phyloP scores from a whole-genome alignment of 2,113 vertebrate genomes.

The Rousettus leschenaultii region DNA sequence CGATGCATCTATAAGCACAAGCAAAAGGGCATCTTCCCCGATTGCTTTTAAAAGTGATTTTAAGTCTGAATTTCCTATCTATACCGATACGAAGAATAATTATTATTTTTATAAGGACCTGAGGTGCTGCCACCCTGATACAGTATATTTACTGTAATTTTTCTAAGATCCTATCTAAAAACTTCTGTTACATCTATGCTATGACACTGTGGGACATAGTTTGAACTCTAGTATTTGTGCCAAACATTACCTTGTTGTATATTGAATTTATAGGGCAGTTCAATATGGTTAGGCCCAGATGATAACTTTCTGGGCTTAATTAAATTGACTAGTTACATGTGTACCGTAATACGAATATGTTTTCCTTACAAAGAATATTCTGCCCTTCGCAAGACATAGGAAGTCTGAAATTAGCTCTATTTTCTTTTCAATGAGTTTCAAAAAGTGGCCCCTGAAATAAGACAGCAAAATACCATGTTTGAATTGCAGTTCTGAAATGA shows the following conservation, averaged over 20 bases:
- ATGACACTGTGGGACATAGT: neutral
- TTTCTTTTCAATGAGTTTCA: neutral
- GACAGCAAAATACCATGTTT: neutral
- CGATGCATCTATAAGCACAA: neutral
- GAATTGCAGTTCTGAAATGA: neutral
- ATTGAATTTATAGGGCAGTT: constrained; percentile 49
- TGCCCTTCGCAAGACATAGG: neutral
- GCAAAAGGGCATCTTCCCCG: neutral
- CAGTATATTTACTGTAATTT: neutral
- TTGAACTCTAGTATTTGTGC: constrained; percentile 31
- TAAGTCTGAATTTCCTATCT: neutral
- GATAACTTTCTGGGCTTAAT: constrained; percentile 43
- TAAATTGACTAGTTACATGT: constrained; percentile 8
- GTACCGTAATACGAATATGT: constrained; percentile 33
- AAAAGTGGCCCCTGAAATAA: neutral
- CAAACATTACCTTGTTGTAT: neutral
- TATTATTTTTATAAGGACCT: constrained; percentile 1
- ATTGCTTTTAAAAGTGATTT: neutral
- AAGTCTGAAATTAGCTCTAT: constrained; percentile 12
- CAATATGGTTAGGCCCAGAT: neutral
- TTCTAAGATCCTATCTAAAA: neutral
- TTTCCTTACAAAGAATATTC: neutral
- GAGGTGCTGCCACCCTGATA: neutral
- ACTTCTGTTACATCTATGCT: neutral
- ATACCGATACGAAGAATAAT: neutral